Base-by-base conservation (phyloP, 2,888 invertebrate species). In the Eurois occulta region DNA sequence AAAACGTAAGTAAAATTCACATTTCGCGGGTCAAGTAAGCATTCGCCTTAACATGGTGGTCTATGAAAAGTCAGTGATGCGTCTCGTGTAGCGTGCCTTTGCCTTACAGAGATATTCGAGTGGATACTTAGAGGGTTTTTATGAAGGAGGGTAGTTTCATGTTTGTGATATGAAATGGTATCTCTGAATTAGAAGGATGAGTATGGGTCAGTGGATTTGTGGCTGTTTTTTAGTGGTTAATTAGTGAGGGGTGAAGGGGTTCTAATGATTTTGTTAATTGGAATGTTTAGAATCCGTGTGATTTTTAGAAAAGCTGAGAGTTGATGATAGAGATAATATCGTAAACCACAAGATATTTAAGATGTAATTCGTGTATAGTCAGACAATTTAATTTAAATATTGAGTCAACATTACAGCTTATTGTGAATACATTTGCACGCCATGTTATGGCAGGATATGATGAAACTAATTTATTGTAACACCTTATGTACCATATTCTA, bases 31-130 rank as follows among this genome's bases (percentile, higher is more conserved):
- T 13, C 11, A 38, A 0, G 24, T 11, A 1, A 5, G 10, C 16
- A 55, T 73, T 38, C 81, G 24, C 78, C 78, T 78, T 78, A 90
- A 91, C 89, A 91, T 87, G 90, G 88, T 90, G 91, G 94, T 91
- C 94, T 93, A 94, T 94, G 93, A 93, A 94, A 92, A 93, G 88
- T 93, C 94, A 92, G 89, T 95, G 94, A 94, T 94, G 95, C 94
- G 94, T 90, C 91, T 87, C 87, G 84, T 87, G 88, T 88, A 88
- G 91, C 90, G 83, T 88, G 92, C 91, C 90, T 93, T 92, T 92
- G 90, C 90, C 80, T 88, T 85, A 84, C 87, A 85, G 86, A 88
- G 91, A 90, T 90, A 90, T 85, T 85, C 72, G 67, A 94, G 92
- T 92, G 92, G 91, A 91, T 92, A 90, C 91, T 93, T 91, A 76